A percentile compares a stretch with the other conserved stretches of the same genome.
phyloP scores from a whole-genome alignment of 2,113 vertebrate genomes.

The Suricata suricatta region DNA sequence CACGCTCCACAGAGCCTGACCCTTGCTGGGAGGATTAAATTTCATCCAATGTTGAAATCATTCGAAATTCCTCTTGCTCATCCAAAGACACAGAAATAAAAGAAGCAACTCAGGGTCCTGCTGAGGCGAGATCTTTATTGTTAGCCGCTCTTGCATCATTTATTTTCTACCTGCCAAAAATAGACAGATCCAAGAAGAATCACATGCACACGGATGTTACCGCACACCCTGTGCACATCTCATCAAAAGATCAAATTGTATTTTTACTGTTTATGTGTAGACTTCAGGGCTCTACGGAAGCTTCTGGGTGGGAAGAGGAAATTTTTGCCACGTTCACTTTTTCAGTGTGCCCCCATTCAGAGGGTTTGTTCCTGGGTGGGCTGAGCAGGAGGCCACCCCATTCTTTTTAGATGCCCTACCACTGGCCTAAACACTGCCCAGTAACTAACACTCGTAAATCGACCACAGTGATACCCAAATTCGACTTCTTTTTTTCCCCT shows the following conservation, averaged over 20 bases:
- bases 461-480: not conserved
- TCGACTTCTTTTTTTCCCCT: not conserved
- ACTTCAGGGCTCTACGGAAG: not conserved
- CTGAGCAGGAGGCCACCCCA: not conserved
- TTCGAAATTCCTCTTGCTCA: conserved; percentile 68
- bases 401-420: not conserved
- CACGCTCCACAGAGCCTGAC: not conserved
- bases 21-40: conserved; percentile 15
- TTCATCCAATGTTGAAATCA: conserved; percentile 49
- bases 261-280: not conserved
- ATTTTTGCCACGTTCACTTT: not conserved
- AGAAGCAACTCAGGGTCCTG: conserved; percentile 42
- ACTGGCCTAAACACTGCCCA: not conserved
- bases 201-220: not conserved
- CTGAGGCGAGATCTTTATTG: conserved; percentile 52
- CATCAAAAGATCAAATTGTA: not conserved
- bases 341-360: not conserved
- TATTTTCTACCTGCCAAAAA: conserved; percentile 38
- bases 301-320: not conserved
- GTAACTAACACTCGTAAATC: not conserved
- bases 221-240: not conserved
- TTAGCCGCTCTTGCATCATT: conserved; percentile 1
- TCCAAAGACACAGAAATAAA: conserved; percentile 61
- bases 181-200: not conserved
- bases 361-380: not conserved